Percentiles rank a stretch among this genome's conserved stretches.
These are phyloP conservation scores for Odontesthes bonariensis DNA, from an alignment of 2,113 vertebrate species.

Conservation along the genomic window DNA sequence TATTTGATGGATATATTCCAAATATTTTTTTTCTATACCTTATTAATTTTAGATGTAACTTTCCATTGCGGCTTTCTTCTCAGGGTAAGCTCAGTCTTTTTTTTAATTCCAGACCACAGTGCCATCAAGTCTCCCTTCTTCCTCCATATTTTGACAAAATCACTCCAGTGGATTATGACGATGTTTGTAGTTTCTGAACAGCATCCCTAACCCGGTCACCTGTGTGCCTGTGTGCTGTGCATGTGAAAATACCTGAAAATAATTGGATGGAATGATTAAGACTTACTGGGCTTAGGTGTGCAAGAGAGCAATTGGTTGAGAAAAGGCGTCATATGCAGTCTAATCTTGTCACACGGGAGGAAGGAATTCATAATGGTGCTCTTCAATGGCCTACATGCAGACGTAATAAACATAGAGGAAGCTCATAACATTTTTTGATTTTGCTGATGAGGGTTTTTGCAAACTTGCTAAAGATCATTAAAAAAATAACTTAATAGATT, in stretches of 20 bases:
- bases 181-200: background rate
- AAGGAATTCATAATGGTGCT: constrained; percentile 50
- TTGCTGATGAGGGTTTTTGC: background rate
- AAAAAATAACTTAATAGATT: no score
- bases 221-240: constrained; percentile 9
- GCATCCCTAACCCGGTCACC: constrained; percentile 4
- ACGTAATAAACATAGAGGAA: constrained; percentile 47
- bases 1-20: background rate
- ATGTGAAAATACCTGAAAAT: constrained; percentile 19
- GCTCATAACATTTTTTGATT: constrained; percentile 28
- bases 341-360: constrained; percentile 20
- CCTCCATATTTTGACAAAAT: background rate
- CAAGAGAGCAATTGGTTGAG: constrained; percentile 36
- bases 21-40: background rate
- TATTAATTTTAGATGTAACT: constrained; percentile 2
- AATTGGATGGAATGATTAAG: constrained; percentile 18
- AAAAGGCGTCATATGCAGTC: constrained; percentile 49
- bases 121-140: background rate
- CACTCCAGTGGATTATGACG: background rate
- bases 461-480: no score
- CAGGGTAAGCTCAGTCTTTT: background rate
- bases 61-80: background rate
- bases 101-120: background rate
- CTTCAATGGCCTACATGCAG: constrained; percentile 40
- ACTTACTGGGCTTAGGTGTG: constrained; percentile 21